Percentiles rank a stretch among this genome's conserved stretches.
phyloP scores from a whole-genome alignment of 2,113 vertebrate species.

The Oreochromis niloticus region DNA sequence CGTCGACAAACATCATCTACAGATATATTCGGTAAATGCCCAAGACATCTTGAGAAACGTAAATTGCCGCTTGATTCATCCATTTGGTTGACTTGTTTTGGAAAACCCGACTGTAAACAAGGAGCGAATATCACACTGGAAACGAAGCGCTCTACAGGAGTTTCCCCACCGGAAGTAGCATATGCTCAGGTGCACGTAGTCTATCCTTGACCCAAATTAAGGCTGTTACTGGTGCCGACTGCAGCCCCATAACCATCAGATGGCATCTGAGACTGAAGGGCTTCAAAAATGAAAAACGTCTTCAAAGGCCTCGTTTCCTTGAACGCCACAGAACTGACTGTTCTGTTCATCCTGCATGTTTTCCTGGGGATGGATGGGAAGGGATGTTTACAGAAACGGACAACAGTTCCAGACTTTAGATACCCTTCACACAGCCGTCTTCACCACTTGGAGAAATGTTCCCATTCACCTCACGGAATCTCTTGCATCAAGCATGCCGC shows the following conservation, averaged over 20 bases:
- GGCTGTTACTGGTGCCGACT: neutral
- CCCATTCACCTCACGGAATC: neutral
- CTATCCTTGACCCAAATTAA: neutral
- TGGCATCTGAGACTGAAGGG: neutral
- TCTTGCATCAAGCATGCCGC: neutral
- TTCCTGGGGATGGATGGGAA: neutral
- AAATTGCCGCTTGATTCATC: no score
- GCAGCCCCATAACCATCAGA: neutral
- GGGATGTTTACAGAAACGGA: accelerated
- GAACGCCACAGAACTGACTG: neutral
- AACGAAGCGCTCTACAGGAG: no score
- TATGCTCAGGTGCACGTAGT: no score
- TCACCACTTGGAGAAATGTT: neutral
- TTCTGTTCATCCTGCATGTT: neutral
- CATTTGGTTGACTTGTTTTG: no score
- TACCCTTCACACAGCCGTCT: neutral
- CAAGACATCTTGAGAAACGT: no score
- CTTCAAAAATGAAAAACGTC: neutral
- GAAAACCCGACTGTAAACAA: no score
- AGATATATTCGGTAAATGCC: no score
- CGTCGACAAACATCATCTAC: no score
- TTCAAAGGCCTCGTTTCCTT: neutral
- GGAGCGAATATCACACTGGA: no score
- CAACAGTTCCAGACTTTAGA: neutral
- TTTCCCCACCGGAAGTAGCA: no score